Conservation (phyloP, 2,888 invertebrate species). For the Brenthis ino region DNA sequence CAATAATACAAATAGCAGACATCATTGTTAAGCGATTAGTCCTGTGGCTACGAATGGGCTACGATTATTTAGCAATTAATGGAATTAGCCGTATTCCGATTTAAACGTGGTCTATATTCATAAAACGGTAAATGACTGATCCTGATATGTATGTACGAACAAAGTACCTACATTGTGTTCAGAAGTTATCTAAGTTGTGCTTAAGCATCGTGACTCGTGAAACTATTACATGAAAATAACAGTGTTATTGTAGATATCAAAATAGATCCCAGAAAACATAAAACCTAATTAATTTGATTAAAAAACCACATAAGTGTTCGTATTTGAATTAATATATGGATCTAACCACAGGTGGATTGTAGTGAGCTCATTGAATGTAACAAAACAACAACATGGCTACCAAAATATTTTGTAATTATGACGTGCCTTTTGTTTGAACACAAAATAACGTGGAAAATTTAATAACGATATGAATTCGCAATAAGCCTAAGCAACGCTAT, state of each 20-base stretch:
- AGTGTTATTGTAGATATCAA: no score
- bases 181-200: no score
- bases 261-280: no score
- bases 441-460: slow-evolving; percentile 32
- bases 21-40: slow-evolving; percentile 32
- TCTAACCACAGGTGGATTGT: neutral
- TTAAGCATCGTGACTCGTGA: no score
- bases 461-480: slow-evolving; percentile 31
- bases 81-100: slow-evolving; percentile 23
- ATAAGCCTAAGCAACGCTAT: slow-evolving; percentile 27
- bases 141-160: neutral
- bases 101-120: slow-evolving; percentile 17
- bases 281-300: neutral
- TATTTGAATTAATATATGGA: neutral
- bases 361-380: neutral
- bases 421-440: slow-evolving; percentile 27
- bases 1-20: slow-evolving; percentile 29
- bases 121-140: slow-evolving; percentile 9
- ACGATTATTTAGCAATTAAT: slow-evolving; percentile 28
- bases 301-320: neutral
- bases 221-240: no score
- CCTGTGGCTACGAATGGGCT: slow-evolving; percentile 26
- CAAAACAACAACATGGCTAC: slow-evolving; percentile 19
- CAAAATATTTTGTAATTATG: slow-evolving; percentile 30
- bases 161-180: neutral